These are phyloP conservation scores for Magallana nippona DNA, from an alignment of 2,888 invertebrate genomes.

Conservation along the genomic window DNA sequence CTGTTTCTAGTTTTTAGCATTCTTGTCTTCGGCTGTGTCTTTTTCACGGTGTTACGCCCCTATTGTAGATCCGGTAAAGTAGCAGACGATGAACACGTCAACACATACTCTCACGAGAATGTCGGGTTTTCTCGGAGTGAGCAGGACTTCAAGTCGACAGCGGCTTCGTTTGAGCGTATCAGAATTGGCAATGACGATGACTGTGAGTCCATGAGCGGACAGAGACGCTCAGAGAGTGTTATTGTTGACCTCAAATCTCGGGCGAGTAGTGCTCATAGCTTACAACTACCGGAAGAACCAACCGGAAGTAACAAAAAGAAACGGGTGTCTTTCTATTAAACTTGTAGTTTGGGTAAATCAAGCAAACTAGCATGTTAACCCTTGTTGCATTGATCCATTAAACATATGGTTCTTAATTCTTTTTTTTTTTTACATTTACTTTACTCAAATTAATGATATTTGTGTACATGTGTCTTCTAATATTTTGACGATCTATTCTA, in stretches of 20 bases:
- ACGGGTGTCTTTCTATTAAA: constrained; percentile 6
- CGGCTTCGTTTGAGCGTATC: constrained; percentile 15
- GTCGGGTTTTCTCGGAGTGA: constrained; percentile 34
- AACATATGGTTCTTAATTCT: no score
- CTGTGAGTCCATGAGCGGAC: background rate
- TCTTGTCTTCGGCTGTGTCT: constrained; percentile 38
- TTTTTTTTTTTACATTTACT: no score
- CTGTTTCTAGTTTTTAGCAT: constrained; percentile 41
- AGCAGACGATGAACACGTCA: background rate
- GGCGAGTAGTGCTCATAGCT: constrained; percentile 22
- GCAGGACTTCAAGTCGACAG: background rate
- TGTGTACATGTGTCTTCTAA: no score
- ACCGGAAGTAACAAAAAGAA: background rate
- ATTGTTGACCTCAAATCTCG: constrained; percentile 41
- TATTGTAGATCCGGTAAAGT: constrained; percentile 23
- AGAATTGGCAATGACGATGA: constrained; percentile 19
- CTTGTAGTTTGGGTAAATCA: no score
- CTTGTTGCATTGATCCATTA: no score
- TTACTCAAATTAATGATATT: no score
- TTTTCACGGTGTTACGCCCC: constrained; percentile 23
- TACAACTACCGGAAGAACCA: background rate
- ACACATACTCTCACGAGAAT: background rate
- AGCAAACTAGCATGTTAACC: background rate
- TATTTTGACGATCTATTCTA: no score
- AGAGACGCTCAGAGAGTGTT: constrained; percentile 28